Percentiles rank a stretch among this genome's conserved stretches.
phyloP scores from a whole-genome alignment of 2,797 vertebrate genomes.

The Lutjanus campechanus region DNA sequence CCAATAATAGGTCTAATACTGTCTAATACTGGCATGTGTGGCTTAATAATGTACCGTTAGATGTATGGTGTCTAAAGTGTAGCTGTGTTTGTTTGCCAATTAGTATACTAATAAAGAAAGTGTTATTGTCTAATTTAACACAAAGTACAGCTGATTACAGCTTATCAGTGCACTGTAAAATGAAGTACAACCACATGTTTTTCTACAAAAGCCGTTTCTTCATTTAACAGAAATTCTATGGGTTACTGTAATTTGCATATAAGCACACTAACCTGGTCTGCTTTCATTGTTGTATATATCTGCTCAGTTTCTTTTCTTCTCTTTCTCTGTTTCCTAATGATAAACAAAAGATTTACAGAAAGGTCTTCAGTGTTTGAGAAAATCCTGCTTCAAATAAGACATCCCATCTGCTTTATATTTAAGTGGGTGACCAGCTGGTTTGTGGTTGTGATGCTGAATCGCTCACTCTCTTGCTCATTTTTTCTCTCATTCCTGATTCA shows the following conservation, averaged over 20 bases:
- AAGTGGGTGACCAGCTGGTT: slow-evolving; percentile 53
- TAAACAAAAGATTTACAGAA: slow-evolving; percentile 33
- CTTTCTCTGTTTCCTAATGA: slow-evolving; percentile 27
- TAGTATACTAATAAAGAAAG: no score
- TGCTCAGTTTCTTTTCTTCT: slow-evolving; percentile 7
- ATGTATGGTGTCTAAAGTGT: no score
- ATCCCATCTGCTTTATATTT: slow-evolving; percentile 52
- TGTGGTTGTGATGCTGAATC: slow-evolving; percentile 29
- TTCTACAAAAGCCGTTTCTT: not conserved
- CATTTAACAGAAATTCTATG: not conserved
- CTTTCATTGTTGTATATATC: slow-evolving; percentile 15
- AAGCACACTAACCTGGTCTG: not conserved
- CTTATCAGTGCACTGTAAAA: no score
- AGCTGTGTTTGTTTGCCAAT: no score
- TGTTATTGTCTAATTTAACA: no score
- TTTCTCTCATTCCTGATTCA: slow-evolving; percentile 44
- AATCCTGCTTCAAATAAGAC: slow-evolving; percentile 49
- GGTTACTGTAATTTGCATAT: not conserved
- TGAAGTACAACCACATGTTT: not conserved
- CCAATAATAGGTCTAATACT: no score
- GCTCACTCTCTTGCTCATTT: slow-evolving; percentile 2
- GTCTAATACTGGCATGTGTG: no score
- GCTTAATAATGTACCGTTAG: no score
- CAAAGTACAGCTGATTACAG: no score
- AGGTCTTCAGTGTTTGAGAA: slow-evolving; percentile 28